Base-by-base conservation (phyloP, 2,113 vertebrate genomes). In the Pangasianodon hypophthalmus region DNA sequence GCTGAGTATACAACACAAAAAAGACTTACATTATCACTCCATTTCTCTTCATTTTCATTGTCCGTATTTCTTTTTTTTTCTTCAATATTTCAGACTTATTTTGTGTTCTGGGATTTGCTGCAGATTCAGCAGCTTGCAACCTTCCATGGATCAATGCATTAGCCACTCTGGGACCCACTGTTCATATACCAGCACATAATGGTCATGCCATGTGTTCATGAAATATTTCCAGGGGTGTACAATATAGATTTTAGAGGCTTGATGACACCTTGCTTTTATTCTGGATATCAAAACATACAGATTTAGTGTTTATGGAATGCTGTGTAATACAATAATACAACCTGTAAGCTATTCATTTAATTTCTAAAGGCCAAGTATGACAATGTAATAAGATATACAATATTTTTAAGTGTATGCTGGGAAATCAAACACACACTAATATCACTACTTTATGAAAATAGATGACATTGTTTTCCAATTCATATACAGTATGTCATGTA, bases 61-160 rank as follows among this genome's bases (percentile, higher is more conserved):
- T 71, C 64, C 84, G 60, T 71, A 81, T 16, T 5, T 64, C 8
- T 14, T 67, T 44, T 19, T 81, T 88, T 11, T 16, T 2, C 18
- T 8, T 52, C 58, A 81, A 64, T 88, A 88, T 88, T 81, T 81
- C 75, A 81, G 58, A 29, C 73, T 62, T 11, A 44, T 88, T 77
- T 87, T 18, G 26, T 3, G n/a, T 50, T 64, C 60, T 82, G 60
- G n/a, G 62, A 54, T 67, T 52, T 79, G 48, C 58, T 67, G 32
- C 60, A 54, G 29, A 67, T 88, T 88, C 60, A 82, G 58, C 56
- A 81, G 26, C 87, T 56, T 48, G 44, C 44, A 62, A 2, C 50
- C 41, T 83, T 84, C 88, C 54, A 54, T 84, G 32, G 84, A 44
- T 88, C 58, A 52, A 86, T 88, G 77, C 50, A 83, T 83, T 85